Conservation (phyloP, 2,888 invertebrate species). For the Steinernema scapterisci region DNA sequence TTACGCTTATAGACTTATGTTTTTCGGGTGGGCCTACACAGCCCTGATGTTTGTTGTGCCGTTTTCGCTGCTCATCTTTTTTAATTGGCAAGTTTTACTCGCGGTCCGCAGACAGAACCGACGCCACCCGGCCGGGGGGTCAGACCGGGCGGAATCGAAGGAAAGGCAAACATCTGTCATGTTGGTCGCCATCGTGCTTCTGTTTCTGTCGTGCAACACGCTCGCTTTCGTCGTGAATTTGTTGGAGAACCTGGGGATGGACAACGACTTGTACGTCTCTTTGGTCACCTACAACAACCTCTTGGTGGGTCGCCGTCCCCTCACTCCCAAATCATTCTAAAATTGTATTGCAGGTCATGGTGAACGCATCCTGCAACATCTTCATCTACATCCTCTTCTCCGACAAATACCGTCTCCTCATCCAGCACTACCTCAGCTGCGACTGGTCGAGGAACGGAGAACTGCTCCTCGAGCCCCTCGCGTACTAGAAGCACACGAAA, state of each 20-base stretch:
- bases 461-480: conserved; percentile 43
- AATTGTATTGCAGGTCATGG: conserved; percentile 56
- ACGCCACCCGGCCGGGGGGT: conserved; percentile 34
- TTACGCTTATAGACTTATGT: conserved; percentile 45
- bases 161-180: conserved; percentile 63
- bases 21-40: conserved; percentile 59
- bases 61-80: conserved; percentile 56
- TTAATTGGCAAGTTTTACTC: conserved; percentile 58
- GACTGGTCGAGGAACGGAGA: conserved; percentile 57
- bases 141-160: conserved; percentile 36
- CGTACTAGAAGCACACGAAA: conserved; percentile 4
- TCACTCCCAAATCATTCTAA: too few relatives aligned
- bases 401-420: conserved; percentile 61
- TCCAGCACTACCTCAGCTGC: conserved; percentile 58
- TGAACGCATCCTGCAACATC: conserved; percentile 63
- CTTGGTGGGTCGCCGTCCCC: conserved; percentile 51
- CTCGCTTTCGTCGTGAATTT: conserved; percentile 62
- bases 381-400: conserved; percentile 65
- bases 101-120: conserved; percentile 48
- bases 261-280: conserved; percentile 46
- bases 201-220: conserved; percentile 60
- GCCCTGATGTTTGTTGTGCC: conserved; percentile 54
- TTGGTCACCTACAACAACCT: conserved; percentile 59
- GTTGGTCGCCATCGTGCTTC: conserved; percentile 60
- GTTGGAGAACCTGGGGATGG: conserved; percentile 57